Base-by-base conservation (phyloP, 2,113 vertebrate genomes). In the Capreolus pygargus region DNA sequence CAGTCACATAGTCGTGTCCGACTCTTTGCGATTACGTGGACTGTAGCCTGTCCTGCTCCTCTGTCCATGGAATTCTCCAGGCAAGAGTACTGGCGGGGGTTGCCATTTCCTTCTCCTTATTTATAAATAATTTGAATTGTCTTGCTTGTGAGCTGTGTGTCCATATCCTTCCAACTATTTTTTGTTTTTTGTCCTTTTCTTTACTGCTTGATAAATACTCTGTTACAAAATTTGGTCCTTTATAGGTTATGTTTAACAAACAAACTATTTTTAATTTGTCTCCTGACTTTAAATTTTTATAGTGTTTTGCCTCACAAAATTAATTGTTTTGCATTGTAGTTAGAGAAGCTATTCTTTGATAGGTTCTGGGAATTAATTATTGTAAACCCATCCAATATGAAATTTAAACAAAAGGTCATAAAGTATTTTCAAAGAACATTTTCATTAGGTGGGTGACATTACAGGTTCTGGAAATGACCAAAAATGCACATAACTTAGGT, bases 371-470 rank as follows among this genome's bases (percentile, higher is more conserved):
- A 90, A 81, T 92, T 78, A 33, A 84, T 86, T 89, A 79, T 21
- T 78, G 2, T 81, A 64, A 94, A 16, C 33, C 10, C 19, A 67
- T 79, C 54, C 39, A 30, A n/a, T 61, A 85, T 6, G 43, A 47
- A 45, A 86, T 94, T 84, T 95, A 89, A 95, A 55, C 12, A 87
- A 87, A 84, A 96, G 54, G 43, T 67, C 91, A 89, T 25, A 6
- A 54, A 57, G 33, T 58, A 47, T 60, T 85, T 95, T 81, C 81
- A 74, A 45, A 47, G 52, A 33, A 58, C 39, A 17, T 79, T 90
- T 67, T 57, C 19, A 43, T 47, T 64, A 76, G 25, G 13, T n/a
- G 25, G 30, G 27, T 85, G 52, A 54, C 33, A 81, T 15, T 55
- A 55, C 13, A 70, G 6, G 15, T 74, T 61, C 39, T 79, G 19